Conservation (phyloP, 2,113 vertebrate species). For the human region DNA sequence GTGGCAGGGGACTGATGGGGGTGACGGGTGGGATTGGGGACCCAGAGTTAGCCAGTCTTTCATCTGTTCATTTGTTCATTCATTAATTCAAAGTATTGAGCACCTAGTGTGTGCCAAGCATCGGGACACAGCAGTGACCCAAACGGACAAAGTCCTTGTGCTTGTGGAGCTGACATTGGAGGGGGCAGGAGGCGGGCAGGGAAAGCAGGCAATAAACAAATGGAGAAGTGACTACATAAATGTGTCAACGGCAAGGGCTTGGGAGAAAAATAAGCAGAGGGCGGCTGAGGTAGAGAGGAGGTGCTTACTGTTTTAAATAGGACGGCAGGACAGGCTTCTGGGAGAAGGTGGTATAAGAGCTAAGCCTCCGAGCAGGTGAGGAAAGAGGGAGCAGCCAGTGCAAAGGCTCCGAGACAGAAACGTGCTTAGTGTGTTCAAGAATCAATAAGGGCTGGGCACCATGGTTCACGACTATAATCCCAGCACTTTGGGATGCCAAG, state of each 20-base stretch:
- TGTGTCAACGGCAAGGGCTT: neutral
- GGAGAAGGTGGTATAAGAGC: neutral
- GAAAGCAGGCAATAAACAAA: neutral
- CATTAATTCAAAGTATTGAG: neutral
- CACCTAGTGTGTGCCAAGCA: neutral
- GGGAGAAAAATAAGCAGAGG: neutral
- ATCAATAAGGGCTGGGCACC: neutral
- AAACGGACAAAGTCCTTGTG: neutral
- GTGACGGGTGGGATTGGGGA: fast-evolving
- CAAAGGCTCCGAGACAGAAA: neutral
- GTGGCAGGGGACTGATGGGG: neutral
- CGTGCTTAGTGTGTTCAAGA: neutral
- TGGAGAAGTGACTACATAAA: neutral
- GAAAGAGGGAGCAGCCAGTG: neutral
- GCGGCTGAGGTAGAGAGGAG: neutral
- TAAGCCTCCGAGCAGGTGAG: neutral
- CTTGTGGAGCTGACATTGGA: neutral
- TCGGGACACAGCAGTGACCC: neutral
- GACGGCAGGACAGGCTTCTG: neutral
- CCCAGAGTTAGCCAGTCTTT: neutral
- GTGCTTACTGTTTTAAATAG: neutral
- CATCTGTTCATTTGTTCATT: neutral
- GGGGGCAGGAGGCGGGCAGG: neutral
- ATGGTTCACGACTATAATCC: no score
- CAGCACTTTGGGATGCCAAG: no score